Evolutionary conservation across 92 coral and sea anemone species (phyloP).

Genomic region (Palythoa caribaeorum): DNA sequence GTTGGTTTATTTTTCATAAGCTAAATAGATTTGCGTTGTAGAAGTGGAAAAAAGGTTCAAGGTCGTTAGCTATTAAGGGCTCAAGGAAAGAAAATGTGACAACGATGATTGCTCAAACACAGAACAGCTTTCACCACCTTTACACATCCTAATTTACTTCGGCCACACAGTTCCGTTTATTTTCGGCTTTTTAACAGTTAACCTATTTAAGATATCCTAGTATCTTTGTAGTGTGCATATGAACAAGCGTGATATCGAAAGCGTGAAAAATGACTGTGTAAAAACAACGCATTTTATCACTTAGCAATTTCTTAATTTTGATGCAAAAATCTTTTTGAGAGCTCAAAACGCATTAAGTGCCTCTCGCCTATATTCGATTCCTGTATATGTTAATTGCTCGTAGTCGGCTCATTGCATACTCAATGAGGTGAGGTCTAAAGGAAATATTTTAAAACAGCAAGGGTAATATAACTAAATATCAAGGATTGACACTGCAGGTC

Average conservation of each 20-base stretch:
- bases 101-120: slow-evolving; percentile 2
- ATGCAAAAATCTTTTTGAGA: not conserved
- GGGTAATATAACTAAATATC: not conserved
- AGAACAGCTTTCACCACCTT: slow-evolving; percentile 39
- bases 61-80: slow-evolving; percentile 1
- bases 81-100: slow-evolving; percentile 4
- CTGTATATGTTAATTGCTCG: slow-evolving; percentile 24
- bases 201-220: slow-evolving; percentile 1
- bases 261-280: not conserved
- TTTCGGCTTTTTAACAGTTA: not conserved
- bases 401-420: not conserved
- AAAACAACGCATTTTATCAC: slow-evolving; percentile 9
- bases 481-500: not conserved
- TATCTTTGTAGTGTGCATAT: not conserved
- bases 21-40: not conserved
- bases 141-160: slow-evolving; percentile 44
- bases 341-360: not conserved
- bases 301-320: not conserved
- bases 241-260: not conserved
- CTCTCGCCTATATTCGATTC: not conserved
- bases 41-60: not conserved
- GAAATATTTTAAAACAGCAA: not conserved
- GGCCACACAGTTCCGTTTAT: slow-evolving; percentile 41
- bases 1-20: not conserved
- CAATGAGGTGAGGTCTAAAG: not conserved